Conservation (phyloP, 2,113 vertebrate species). For the Osmerus mordax region DNA sequence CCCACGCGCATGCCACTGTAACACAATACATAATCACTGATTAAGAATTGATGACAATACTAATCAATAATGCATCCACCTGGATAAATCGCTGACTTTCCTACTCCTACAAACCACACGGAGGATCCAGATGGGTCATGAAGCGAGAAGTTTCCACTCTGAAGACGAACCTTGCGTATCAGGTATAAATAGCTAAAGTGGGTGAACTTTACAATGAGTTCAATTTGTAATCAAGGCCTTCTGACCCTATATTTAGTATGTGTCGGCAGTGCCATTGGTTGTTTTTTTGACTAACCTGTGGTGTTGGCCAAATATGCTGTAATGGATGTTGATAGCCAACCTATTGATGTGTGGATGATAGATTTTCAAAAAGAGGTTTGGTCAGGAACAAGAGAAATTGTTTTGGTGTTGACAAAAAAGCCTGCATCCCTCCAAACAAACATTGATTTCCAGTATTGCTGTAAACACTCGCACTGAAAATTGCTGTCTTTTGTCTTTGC, state of each 20-base stretch:
- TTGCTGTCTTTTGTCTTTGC: too few species aligned
- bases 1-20: slow-evolving; percentile 18
- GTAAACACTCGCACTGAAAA: too few species aligned
- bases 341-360: too few species aligned
- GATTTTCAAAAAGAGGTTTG: too few species aligned
- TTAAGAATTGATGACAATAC: slow-evolving; percentile 43
- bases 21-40: slow-evolving; percentile 42
- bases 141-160: slow-evolving; percentile 15
- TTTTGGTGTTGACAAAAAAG: too few species aligned
- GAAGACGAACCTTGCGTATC: neutral
- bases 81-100: slow-evolving; percentile 36
- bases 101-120: slow-evolving; percentile 18
- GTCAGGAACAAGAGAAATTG: too few species aligned
- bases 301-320: too few species aligned
- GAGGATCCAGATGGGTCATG: slow-evolving; percentile 13
- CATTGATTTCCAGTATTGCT: too few species aligned
- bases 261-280: neutral
- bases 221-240: neutral
- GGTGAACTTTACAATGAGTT: neutral
- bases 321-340: too few species aligned
- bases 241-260: neutral
- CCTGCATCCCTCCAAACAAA: too few species aligned
- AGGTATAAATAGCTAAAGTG: neutral
- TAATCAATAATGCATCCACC: slow-evolving; percentile 43
- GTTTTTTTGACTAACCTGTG: too few species aligned